Evolutionary conservation across 2,888 invertebrate genomes (phyloP).

Genomic region (Epinotia bilunana): DNA sequence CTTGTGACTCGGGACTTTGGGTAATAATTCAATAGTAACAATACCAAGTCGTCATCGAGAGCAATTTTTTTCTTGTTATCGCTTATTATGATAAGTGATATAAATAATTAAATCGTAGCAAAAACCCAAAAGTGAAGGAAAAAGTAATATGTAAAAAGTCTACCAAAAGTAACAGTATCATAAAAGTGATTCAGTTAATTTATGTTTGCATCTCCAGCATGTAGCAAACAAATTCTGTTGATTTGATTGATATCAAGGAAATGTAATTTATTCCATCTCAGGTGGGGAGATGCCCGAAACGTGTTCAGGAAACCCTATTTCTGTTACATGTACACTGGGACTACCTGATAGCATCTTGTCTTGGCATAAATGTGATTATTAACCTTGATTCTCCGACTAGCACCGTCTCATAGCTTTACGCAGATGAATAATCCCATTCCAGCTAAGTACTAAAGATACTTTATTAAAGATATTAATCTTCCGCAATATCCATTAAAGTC

Average conservation of each 20-base stretch:
- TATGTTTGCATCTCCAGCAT: constrained; percentile 16
- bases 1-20: not conserved
- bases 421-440: not conserved
- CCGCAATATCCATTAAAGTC: not conserved
- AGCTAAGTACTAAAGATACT: not conserved
- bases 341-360: constrained; percentile 10
- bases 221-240: constrained; percentile 27
- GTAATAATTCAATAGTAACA: not conserved
- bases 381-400: constrained; percentile 1
- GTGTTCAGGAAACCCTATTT: constrained; percentile 34
- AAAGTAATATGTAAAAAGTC: no score
- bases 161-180: not conserved
- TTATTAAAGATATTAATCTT: not conserved
- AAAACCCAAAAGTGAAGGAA: no score
- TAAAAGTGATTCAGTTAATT: not conserved
- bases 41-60: not conserved
- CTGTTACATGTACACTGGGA: constrained; percentile 28
- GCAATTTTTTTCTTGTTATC: no score
- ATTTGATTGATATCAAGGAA: constrained; percentile 39
- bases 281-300: constrained; percentile 27
- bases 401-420: not conserved
- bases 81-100: no score
- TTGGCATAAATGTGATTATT: constrained; percentile 19
- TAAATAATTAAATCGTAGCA: no score
- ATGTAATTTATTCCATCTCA: constrained; percentile 38